Evolutionary conservation across 2,888 invertebrate genomes (phyloP).

Genomic region (Ephialtes manifestator): DNA sequence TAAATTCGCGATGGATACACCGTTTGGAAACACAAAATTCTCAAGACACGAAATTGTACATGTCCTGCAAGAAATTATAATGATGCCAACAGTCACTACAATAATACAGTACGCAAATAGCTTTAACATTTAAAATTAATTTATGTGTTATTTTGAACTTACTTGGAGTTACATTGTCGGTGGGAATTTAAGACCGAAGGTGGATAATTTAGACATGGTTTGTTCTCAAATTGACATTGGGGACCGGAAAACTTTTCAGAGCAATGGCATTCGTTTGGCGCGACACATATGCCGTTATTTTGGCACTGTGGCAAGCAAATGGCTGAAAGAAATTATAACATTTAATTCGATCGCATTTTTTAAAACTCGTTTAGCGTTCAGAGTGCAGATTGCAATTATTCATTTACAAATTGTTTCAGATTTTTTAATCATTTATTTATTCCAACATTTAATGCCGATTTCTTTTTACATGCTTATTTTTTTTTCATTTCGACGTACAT

Average conservation of each 20-base stretch:
- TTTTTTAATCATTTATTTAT: no score
- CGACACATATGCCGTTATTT: conserved; percentile 93
- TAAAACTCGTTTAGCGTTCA: no score
- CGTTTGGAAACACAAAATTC: conserved; percentile 91
- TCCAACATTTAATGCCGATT: no score
- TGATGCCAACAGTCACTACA: neutral
- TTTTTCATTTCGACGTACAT: no score
- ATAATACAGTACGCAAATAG: neutral
- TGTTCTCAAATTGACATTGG: conserved; percentile 91
- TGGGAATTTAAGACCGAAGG: conserved; percentile 90
- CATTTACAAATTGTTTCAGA: no score
- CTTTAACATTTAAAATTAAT: neutral
- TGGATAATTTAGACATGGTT: conserved; percentile 90
- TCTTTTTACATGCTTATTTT: no score
- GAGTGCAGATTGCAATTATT: no score
- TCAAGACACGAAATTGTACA: conserved; percentile 90
- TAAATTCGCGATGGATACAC: conserved; percentile 90
- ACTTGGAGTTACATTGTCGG: conserved; percentile 89
- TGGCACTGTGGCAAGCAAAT: conserved; percentile 92
- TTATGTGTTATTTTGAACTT: conserved; percentile 80
- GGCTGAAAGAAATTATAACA: conserved; percentile 87
- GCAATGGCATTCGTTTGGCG: conserved; percentile 92
- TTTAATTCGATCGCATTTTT: neutral
- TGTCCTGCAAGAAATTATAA: conserved; percentile 85
- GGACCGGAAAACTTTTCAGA: conserved; percentile 91